Base-by-base conservation (phyloP, 2,888 invertebrate genomes). In the Cataglyphis cursor region DNA sequence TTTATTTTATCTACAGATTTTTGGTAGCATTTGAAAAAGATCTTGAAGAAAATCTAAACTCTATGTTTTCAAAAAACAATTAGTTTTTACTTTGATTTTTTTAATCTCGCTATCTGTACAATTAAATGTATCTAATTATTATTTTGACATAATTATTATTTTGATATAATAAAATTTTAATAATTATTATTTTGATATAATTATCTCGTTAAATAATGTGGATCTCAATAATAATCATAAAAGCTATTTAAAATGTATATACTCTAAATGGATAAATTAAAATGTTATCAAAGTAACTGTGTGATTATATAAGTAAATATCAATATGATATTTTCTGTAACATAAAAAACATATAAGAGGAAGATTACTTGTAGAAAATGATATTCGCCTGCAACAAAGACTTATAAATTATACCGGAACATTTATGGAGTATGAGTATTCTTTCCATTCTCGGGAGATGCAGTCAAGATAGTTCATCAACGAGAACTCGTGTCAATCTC, bases 401-500 rank as follows among this genome's bases (percentile, higher is more conserved):
- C 44, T 8, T 44, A 21, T 3, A 59, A 24, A 24, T 70, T 59
- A 35, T 48, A 70, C 12, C 5, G 44, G 8, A 44, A 72, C 44
- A 70, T 70, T 59, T 80, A 44, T 35, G n/a, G 8, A 70, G 62
- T 57, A 76, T 74, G 51, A 84, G 48, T 75, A 82, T 81, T 66
- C 57, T 61, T 35, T 35, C 76, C 41, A 51, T 83, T 81, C 59
- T 66, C 44, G 51, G 44, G 76, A 84, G 87, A 87, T 84, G 78
- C 68, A 81, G 73, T 82, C 85, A 51, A 87, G 86, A 89, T 87
- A 89, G 78, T 83, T 85, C 81, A 80, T 83, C 81, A 84, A 85
- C 87, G 76, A 76, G 82, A 80, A 85, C 85, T 87, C 85, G 86
- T 88, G 91, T 89, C 87, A 88, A 90, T 88, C 86, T 85, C 80